Conservation (phyloP, 2,888 invertebrate species). For the Melolontha melolontha region DNA sequence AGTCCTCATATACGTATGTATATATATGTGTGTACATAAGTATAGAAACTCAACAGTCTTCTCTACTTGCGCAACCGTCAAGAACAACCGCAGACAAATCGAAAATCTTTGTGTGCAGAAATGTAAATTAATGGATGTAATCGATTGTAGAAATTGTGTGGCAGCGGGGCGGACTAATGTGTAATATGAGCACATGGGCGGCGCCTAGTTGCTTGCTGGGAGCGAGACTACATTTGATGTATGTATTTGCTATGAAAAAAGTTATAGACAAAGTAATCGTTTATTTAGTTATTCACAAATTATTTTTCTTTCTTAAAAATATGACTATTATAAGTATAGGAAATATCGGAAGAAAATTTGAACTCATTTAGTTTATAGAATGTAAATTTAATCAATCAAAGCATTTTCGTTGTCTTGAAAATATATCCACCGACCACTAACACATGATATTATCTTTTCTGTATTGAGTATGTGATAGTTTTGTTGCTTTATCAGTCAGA, state of each 20-base stretch:
- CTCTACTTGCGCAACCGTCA: not conserved
- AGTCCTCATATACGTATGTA: not conserved
- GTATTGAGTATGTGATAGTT: no score
- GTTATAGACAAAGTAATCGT: no score
- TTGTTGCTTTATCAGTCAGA: no score
- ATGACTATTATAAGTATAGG: no score
- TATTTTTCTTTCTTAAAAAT: no score
- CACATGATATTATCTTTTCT: no score
- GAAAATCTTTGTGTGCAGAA: slow-evolving; percentile 27
- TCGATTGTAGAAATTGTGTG: slow-evolving; percentile 22
- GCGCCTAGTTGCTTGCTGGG: slow-evolving; percentile 6
- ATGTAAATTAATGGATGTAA: slow-evolving; percentile 30
- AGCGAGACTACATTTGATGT: slow-evolving; percentile 31
- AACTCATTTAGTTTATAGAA: no score
- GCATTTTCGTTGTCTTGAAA: no score
- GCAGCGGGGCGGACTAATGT: not conserved
- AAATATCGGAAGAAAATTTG: no score
- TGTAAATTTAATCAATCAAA: no score
- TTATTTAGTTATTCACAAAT: no score
- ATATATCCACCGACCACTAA: no score
- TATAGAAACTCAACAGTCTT: not conserved
- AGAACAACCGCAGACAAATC: slow-evolving; percentile 17
- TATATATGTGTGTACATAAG: not conserved
- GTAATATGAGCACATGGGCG: not conserved
- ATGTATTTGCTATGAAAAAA: not conserved